Conservation (phyloP, 2,888 invertebrate species). For the Ligdia adustata region DNA sequence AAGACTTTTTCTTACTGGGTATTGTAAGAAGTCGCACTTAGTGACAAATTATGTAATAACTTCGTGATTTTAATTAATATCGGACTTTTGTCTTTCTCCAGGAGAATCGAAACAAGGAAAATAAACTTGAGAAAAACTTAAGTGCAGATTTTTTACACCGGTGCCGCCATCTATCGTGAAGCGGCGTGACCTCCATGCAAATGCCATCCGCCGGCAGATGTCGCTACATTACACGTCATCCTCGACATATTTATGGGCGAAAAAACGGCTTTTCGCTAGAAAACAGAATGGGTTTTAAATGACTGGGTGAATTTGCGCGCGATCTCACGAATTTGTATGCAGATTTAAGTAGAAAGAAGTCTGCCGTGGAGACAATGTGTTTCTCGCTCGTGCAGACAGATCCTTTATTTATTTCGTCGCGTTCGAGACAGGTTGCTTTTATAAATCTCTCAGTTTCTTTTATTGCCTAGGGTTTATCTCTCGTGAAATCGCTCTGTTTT, state of each 20-base stretch:
- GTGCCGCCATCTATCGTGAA: constrained; percentile 60
- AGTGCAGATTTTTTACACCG: no score
- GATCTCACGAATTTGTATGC: constrained; percentile 79
- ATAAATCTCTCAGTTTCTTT: constrained; percentile 48
- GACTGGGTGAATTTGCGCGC: constrained; percentile 77
- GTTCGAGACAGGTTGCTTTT: constrained; percentile 50
- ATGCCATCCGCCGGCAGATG: constrained; percentile 54
- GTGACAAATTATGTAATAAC: no score
- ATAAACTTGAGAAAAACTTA: constrained; percentile 6
- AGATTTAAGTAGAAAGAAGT: constrained; percentile 76
- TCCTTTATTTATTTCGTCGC: constrained; percentile 64
- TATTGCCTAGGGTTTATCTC: constrained; percentile 42
- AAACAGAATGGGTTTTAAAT: constrained; percentile 79
- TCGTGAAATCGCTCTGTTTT: constrained; percentile 41
- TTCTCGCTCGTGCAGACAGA: constrained; percentile 69
- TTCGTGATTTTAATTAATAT: background rate
- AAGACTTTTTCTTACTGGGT: no score
- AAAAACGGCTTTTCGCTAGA: constrained; percentile 66
- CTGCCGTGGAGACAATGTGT: constrained; percentile 65
- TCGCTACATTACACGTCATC: constrained; percentile 61
- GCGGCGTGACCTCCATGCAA: constrained; percentile 44
- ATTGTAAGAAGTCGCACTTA: no score
- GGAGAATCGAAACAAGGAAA: background rate
- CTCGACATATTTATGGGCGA: constrained; percentile 73
- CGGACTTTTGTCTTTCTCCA: background rate